Evolutionary conservation across 2,113 vertebrate species (phyloP).

Genomic region (Cyphomyrus plagiostoma): DNA sequence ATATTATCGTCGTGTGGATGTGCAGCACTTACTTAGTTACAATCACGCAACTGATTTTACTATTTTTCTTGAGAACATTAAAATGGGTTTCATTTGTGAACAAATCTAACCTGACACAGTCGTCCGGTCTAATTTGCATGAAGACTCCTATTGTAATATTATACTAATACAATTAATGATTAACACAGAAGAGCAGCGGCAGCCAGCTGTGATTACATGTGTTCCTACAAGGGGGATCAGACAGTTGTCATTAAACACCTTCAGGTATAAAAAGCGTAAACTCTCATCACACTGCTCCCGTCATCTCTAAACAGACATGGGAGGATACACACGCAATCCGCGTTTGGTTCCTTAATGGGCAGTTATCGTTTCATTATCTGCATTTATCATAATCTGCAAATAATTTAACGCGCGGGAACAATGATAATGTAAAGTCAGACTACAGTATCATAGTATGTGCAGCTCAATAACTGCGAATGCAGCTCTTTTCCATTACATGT

Average conservation of each 20-base stretch:
- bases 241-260: neutral
- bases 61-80: neutral
- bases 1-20: neutral
- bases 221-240: neutral
- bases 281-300: neutral
- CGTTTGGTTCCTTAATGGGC: neutral
- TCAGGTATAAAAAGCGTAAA: neutral
- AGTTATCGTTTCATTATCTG: neutral
- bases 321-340: neutral
- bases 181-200: neutral
- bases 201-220: neutral
- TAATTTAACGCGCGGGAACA: neutral
- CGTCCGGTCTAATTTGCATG: neutral
- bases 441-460: neutral
- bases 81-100: neutral
- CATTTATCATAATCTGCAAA: neutral
- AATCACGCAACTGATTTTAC: neutral
- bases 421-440: neutral
- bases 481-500: neutral
- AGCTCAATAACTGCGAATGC: neutral
- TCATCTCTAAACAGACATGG: neutral
- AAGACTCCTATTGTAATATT: neutral
- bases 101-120: neutral
- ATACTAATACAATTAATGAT: neutral
- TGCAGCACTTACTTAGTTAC: neutral